Base-by-base conservation (phyloP, 2,797 vertebrate genomes). In the Paguma larvata region DNA sequence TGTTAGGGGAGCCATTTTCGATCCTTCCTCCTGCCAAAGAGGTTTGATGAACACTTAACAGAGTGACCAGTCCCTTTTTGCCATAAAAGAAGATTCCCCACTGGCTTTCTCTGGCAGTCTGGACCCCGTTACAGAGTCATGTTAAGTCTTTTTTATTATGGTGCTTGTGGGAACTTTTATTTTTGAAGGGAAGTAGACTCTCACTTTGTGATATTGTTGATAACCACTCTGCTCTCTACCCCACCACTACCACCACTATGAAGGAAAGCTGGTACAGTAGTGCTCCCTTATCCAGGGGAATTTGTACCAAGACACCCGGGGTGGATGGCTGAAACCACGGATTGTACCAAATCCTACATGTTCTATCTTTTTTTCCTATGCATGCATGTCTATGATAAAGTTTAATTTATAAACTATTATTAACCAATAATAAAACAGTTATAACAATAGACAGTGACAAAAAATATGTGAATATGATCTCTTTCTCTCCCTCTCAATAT, bases 121-220 rank as follows among this genome's bases (percentile, higher is more conserved):
- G 38, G 41, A 77, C 15, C 38, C 32, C 19, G 14, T 23, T 63
- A 80, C 3, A 46, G 18, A 85, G 86, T 46, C 21, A 14, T 9
- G 41, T 34, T 41, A 72, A 85, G 3, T 72, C 70, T 79, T 62
- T 86, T 25, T 85, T 34, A 70, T 46, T 46, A 65, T 23, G 10
- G 56, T 80, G 32, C 41, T 85, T 65, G 72, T 44, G 34, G n/a
- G 32, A 25, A 73, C 14, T 84, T 92, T 32, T 51, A 48, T 44
- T 90, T 94, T 68, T 41, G n/a, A 91, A 96, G 56, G 53, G 44
- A 77, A 85, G 68, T 44, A 51, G 83, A 70, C 16, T 32, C 59
- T 77, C 5, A 38, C 4, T 46, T 88, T 92, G 68, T 91, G 70
- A 12, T 75, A 2, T 51, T 78, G 25, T 12, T 34, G 41, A 30